Evolutionary conservation across 1,140 invertebrate genomes (phyloP).

Genomic region (Drosophila suzukii): DNA sequence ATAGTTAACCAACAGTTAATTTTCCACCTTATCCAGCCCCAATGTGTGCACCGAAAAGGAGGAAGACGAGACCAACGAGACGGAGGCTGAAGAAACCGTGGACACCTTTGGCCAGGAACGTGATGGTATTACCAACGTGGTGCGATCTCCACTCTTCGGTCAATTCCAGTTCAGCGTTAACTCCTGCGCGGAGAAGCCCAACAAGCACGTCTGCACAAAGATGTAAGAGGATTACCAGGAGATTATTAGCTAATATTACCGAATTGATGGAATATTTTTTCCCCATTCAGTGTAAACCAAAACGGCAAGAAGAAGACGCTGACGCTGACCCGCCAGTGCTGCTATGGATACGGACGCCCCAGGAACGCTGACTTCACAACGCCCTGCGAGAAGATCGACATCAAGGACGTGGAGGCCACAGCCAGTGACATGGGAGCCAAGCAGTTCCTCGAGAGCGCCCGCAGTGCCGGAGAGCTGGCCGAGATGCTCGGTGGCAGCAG

Average conservation of each 20-base stretch:
- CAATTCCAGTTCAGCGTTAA: constrained; percentile 85
- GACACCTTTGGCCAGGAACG: constrained; percentile 80
- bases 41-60: constrained; percentile 80
- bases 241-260: constrained; percentile 4
- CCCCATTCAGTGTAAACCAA: constrained; percentile 85
- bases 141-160: constrained; percentile 81
- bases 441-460: constrained; percentile 86
- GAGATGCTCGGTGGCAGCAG: constrained; percentile 84
- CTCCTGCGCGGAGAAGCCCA: constrained; percentile 86
- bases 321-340: constrained; percentile 87
- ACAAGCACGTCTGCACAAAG: constrained; percentile 86
- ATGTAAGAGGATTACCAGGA: constrained; percentile 84
- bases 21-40: constrained; percentile 45
- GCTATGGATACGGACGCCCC: constrained; percentile 86
- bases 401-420: constrained; percentile 85
- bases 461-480: constrained; percentile 84
- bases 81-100: constrained; percentile 66
- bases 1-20: background rate
- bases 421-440: constrained; percentile 85
- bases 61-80: constrained; percentile 64
- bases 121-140: constrained; percentile 58
- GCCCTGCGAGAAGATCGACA: constrained; percentile 85
- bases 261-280: constrained; percentile 2
- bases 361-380: constrained; percentile 84
- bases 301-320: constrained; percentile 86